A percentile compares a stretch with the other conserved stretches of the same genome.
Evolutionary conservation across 2,888 invertebrate species (phyloP).

Genomic region (Diarsia mendica): DNA sequence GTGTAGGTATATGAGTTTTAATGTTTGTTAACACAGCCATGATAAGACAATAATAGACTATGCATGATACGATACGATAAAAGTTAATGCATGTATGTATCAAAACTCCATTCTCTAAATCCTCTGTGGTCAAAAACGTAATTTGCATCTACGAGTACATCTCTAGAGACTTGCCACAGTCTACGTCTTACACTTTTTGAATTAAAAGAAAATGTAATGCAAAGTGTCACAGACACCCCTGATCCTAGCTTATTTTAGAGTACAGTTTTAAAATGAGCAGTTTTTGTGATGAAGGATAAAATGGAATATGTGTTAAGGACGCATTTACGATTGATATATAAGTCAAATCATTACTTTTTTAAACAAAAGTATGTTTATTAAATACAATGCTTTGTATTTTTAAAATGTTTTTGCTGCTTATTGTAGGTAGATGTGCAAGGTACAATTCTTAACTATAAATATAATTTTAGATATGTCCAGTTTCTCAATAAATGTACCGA

Average conservation of each 20-base stretch:
- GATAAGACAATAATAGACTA: too few relatives aligned
- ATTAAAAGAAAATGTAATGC: constrained; percentile 64
- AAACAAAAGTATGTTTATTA: too few relatives aligned
- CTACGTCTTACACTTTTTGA: constrained; percentile 57
- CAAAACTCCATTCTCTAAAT: constrained; percentile 6
- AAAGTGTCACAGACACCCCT: constrained; percentile 54
- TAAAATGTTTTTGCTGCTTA: too few relatives aligned
- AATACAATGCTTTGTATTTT: too few relatives aligned
- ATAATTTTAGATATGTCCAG: too few relatives aligned
- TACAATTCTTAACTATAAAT: too few relatives aligned
- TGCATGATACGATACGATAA: too few relatives aligned
- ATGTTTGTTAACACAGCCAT: too few relatives aligned
- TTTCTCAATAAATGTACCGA: too few relatives aligned
- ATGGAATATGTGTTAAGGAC: neutral
- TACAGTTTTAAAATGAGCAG: constrained; percentile 49
- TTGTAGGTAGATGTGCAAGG: too few relatives aligned
- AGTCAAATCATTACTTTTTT: too few relatives aligned
- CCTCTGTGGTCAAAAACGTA: constrained; percentile 24
- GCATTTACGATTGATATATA: too few relatives aligned
- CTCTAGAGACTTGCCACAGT: constrained; percentile 44
- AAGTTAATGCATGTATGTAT: neutral
- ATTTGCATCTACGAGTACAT: constrained; percentile 41
- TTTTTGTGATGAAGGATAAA: constrained; percentile 19
- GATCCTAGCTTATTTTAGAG: constrained; percentile 38
- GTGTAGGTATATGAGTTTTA: neutral